These are phyloP conservation scores for Sycophaga agraensis DNA, from an alignment of 1,140 invertebrate species.

Conservation along the genomic window DNA sequence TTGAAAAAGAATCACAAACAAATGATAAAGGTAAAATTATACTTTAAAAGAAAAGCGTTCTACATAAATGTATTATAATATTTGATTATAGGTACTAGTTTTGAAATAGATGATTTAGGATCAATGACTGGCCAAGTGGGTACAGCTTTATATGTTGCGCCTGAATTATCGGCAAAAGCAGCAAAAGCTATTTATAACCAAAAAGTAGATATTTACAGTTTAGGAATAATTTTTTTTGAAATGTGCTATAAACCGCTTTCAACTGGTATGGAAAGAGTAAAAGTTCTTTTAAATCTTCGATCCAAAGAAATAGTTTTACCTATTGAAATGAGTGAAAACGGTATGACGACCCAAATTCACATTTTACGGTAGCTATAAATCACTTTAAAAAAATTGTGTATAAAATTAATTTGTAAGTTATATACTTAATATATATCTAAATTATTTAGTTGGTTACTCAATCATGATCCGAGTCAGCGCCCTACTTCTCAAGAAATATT, in stretches of 20 bases:
- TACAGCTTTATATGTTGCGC: slow-evolving; percentile 91
- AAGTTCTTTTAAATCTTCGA: slow-evolving; percentile 72
- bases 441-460: slow-evolving; percentile 71
- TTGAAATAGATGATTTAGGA: slow-evolving; percentile 43
- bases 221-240: slow-evolving; percentile 92
- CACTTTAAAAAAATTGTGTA: not conserved
- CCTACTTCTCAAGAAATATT: slow-evolving; percentile 76
- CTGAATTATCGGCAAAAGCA: slow-evolving; percentile 73
- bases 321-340: slow-evolving; percentile 59
- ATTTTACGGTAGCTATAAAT: slow-evolving; percentile 50
- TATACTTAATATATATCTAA: not conserved
- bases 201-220: slow-evolving; percentile 93
- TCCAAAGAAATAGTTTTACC: slow-evolving; percentile 70
- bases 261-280: slow-evolving; percentile 87
- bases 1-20: slow-evolving; percentile 39
- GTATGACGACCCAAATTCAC: slow-evolving; percentile 52
- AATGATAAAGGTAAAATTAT: slow-evolving; percentile 40
- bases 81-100: slow-evolving; percentile 37
- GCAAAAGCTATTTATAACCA: slow-evolving; percentile 80
- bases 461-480: slow-evolving; percentile 78
- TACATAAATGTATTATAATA: not conserved
- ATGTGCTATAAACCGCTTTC: slow-evolving; percentile 82
- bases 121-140: slow-evolving; percentile 83
- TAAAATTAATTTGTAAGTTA: no score
- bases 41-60: not conserved